phyloP scores from a whole-genome alignment of 2,797 vertebrate genomes.

The Thaleichthys pacificus region DNA sequence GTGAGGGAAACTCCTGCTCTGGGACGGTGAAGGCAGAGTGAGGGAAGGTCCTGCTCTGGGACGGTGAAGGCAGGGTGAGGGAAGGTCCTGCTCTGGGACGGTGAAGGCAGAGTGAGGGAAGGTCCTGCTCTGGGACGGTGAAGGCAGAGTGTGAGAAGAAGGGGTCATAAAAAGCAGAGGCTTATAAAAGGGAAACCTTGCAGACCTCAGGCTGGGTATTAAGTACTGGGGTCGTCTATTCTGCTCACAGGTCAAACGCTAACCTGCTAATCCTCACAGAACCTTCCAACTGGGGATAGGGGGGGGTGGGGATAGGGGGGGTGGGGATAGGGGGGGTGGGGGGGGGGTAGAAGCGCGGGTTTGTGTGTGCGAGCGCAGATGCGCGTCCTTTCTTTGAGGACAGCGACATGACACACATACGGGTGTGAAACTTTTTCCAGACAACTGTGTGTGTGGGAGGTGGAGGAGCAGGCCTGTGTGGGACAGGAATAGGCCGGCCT shows the following conservation, averaged over 20 bases:
- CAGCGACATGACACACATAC: too few species aligned
- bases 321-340: too few species aligned
- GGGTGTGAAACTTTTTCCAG: too few species aligned
- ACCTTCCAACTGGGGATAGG: slow-evolving; percentile 42
- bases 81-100: slow-evolving; percentile 41
- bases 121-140: slow-evolving; percentile 50
- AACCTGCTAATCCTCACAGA: slow-evolving; percentile 64
- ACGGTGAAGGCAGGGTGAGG: slow-evolving; percentile 56
- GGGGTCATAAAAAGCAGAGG: slow-evolving; percentile 64
- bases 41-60: slow-evolving; percentile 47
- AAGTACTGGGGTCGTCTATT: slow-evolving; percentile 60
- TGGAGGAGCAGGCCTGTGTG: slow-evolving; percentile 44
- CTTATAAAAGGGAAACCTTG: slow-evolving; percentile 54
- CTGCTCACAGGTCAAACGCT: slow-evolving; percentile 62
- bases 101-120: slow-evolving; percentile 52
- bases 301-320: too few species aligned
- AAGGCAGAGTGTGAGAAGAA: slow-evolving; percentile 40
- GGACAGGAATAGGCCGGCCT: slow-evolving; percentile 58
- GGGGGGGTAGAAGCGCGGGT: not conserved
- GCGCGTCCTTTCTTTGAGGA: slow-evolving; percentile 22
- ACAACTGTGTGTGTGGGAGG: slow-evolving; percentile 22
- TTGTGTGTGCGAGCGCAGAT: slow-evolving; percentile 11
- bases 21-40: slow-evolving; percentile 46
- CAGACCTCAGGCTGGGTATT: slow-evolving; percentile 64
- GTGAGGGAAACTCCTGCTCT: slow-evolving; percentile 48